These are phyloP conservation scores for Coryphaenoides rupestris DNA, from an alignment of 2,113 vertebrate species.

Conservation along the genomic window DNA sequence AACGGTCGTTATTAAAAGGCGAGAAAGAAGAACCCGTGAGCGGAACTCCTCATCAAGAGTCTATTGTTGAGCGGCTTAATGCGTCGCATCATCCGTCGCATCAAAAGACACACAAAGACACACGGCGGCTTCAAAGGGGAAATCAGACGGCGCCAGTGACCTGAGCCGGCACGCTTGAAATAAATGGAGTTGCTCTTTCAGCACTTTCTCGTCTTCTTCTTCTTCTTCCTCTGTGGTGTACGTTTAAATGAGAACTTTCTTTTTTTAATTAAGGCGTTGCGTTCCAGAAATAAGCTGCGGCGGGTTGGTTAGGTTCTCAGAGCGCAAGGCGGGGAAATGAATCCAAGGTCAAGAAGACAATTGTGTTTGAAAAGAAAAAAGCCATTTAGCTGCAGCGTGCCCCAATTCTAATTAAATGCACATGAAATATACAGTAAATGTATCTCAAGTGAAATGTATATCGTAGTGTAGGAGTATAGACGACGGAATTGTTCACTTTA, in stretches of 20 bases:
- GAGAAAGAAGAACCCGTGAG: constrained; percentile 4
- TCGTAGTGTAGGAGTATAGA: no score
- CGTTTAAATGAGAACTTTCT: neutral
- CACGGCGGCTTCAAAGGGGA: constrained; percentile 3
- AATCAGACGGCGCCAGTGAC: constrained; percentile 11
- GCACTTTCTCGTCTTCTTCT: neutral
- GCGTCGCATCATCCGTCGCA: constrained; percentile 16
- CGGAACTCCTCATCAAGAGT: constrained; percentile 10
- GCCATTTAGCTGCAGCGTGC: no score
- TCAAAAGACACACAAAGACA: constrained; percentile 8
- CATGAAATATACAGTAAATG: no score
- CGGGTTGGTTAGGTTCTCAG: neutral
- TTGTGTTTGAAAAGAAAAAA: no score
- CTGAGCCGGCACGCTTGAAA: neutral
- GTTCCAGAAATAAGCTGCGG: neutral
- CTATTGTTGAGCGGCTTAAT: constrained; percentile 21
- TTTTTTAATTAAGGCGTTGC: neutral
- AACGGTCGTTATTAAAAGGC: neutral
- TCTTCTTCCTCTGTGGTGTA: neutral
- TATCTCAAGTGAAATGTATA: no score
- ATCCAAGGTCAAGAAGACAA: neutral
- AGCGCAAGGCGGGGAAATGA: neutral
- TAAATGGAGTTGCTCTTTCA: neutral
- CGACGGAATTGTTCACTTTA: no score
- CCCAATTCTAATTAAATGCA: no score